These are phyloP conservation scores for Drosophila vallismaia DNA, from an alignment of 2,888 invertebrate genomes.

Conservation along the genomic window DNA sequence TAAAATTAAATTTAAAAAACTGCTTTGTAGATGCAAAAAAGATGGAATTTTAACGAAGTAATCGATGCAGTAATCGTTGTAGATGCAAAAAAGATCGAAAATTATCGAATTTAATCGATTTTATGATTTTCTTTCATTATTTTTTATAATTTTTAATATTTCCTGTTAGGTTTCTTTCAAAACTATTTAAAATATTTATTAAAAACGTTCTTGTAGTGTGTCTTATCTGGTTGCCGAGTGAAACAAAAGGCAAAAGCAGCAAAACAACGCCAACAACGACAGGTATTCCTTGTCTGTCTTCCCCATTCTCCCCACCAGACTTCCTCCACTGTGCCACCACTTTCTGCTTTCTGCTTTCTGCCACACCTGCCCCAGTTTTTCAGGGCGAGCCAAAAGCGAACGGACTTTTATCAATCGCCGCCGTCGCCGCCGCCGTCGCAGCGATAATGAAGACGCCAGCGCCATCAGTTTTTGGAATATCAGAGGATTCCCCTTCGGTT, in stretches of 20 bases:
- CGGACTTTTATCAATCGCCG: constrained; percentile 61
- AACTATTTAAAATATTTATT: not conserved
- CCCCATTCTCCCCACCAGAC: constrained; percentile 9
- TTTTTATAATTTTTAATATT: not conserved
- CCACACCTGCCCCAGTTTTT: constrained; percentile 54
- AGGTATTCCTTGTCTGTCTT: constrained; percentile 22
- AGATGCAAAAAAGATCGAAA: too few relatives aligned
- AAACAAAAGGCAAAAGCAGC: constrained; percentile 40
- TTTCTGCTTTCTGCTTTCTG: constrained; percentile 27
- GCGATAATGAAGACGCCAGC: constrained; percentile 82
- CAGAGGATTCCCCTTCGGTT: not conserved
- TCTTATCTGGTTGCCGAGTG: constrained; percentile 25
- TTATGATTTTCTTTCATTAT: not conserved
- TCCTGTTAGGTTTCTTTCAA: too few relatives aligned
- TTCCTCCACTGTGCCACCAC: constrained; percentile 22
- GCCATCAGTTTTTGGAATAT: constrained; percentile 58
- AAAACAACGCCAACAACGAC: constrained; percentile 24
- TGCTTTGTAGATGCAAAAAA: too few relatives aligned
- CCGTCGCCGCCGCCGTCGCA: constrained; percentile 48
- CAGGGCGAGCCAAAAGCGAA: constrained; percentile 51
- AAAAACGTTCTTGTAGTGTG: constrained; percentile 4
- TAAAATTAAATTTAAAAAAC: too few relatives aligned
- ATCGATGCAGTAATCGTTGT: too few relatives aligned
- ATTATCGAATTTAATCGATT: too few relatives aligned
- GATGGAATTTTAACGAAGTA: too few relatives aligned